Conservation (phyloP, 2,888 invertebrate species). For the Athalia rosae region DNA sequence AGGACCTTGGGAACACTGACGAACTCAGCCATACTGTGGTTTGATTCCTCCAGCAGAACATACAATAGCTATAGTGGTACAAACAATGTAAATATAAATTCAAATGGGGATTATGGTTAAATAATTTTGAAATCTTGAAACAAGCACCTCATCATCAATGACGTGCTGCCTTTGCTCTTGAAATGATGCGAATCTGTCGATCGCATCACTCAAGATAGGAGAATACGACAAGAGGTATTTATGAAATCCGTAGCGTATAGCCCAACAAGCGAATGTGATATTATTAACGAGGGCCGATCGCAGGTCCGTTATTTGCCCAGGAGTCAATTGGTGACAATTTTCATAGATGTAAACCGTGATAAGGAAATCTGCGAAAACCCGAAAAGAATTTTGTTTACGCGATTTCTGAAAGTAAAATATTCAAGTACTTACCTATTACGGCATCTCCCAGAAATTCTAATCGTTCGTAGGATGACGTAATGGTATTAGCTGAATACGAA, state of each 20-base stretch:
- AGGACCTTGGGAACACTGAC: conserved; percentile 94
- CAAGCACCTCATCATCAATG: conserved; percentile 80
- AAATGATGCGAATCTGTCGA: conserved; percentile 80
- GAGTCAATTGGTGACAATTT: conserved; percentile 80
- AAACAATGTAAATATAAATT: conserved; percentile 15
- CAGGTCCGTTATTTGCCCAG: conserved; percentile 94
- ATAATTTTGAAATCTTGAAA: not conserved
- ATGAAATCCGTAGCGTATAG: conserved; percentile 90
- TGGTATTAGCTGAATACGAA: conserved; percentile 86
- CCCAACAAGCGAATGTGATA: conserved; percentile 92
- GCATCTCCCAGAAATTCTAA: conserved; percentile 97
- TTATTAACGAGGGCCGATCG: conserved; percentile 98
- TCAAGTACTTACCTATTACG: conserved; percentile 77
- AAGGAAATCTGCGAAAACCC: conserved; percentile 81
- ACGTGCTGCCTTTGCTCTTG: conserved; percentile 78
- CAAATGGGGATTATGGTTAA: not conserved
- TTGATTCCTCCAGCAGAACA: conserved; percentile 80
- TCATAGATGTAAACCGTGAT: conserved; percentile 93
- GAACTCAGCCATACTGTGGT: conserved; percentile 81
- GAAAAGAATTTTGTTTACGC: not conserved
- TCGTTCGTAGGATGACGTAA: conserved; percentile 92
- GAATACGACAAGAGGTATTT: conserved; percentile 80
- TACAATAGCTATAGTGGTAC: conserved; percentile 71
- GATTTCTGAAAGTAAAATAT: conserved; percentile 17
- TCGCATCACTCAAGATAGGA: conserved; percentile 74